Base-by-base conservation (phyloP, 2,797 vertebrate genomes). In the Adelosebastes latens region DNA sequence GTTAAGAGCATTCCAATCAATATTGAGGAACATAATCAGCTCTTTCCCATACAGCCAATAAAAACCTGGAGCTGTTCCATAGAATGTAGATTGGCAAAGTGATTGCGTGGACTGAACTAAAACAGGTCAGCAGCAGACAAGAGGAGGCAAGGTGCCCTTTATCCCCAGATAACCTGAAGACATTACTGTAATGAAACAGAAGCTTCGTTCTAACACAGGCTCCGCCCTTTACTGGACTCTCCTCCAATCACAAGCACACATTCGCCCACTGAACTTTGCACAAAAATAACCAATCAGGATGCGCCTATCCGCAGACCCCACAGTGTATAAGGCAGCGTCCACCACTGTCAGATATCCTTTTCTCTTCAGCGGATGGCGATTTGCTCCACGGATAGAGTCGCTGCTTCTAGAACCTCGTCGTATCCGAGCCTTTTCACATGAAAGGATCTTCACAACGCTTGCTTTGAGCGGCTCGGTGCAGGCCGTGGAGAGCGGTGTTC, bases 21-120 rank as follows among this genome's bases (percentile, higher is more conserved):
- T 79, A 66, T 62, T 60, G n/a, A 66, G 63, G 12, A 64, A 63
- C 36, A 34, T 49, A 55, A 55, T 46, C 11, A 31, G 34, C 25
- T 22, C 4, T 72, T 52, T 60, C 1, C 42, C 22, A 46, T 10
- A 20, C 2, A 31, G 49, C 64, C 59, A 70, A 32, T 77, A 58
- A 59, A 59, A 72, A 25, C 22, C 27, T 29, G 56, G 56, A 68
- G 68, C 55, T 36, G 20, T 49, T 78, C 34, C n/a, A 74, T 34
- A 20, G 31, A 60, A 12, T 39, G 59, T 53, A 72, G 70, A 75
- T 31, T 64, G 72, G 59, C 69, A 52, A 27, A 22, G 27, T n/a
- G 29, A 69, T 66, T 62, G 29, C 46, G 67, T 52, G 32, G 34
- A 56, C 29, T 73, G 49, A 70, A 75, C 14, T 34, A 22, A 0